Evolutionary conservation across 2,888 invertebrate species (phyloP).

Genomic region (Pteria penguin): DNA sequence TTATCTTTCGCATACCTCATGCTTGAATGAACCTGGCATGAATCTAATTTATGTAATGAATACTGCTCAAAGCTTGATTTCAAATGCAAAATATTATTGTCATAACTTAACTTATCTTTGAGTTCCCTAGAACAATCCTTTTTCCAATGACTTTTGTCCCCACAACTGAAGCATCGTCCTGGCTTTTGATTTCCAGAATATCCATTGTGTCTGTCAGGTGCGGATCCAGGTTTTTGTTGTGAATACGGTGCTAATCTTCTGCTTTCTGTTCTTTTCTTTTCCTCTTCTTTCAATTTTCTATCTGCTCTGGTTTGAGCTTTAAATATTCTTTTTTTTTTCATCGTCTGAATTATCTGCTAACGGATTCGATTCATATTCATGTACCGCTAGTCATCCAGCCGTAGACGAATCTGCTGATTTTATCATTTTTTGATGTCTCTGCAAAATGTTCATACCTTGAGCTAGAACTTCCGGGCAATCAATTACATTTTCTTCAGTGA

Average conservation of each 20-base stretch:
- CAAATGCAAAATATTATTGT: too few species aligned
- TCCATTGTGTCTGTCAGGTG: background rate
- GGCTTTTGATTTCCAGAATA: background rate
- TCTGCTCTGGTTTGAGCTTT: conserved; percentile 11
- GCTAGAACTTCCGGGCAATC: background rate
- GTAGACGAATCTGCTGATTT: background rate
- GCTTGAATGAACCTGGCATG: too few species aligned
- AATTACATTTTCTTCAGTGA: background rate
- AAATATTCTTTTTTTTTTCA: background rate
- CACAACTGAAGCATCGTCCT: background rate
- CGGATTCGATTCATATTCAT: too few species aligned
- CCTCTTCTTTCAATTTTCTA: conserved; percentile 3
- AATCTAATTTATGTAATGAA: too few species aligned
- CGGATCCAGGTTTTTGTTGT: background rate
- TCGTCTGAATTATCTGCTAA: conserved; percentile 8
- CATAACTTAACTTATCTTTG: background rate
- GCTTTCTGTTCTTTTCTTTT: background rate
- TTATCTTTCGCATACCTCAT: too few species aligned
- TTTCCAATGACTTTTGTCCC: background rate
- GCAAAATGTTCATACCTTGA: too few species aligned
- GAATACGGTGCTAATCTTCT: background rate
- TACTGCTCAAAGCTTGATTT: too few species aligned
- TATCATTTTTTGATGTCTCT: too few species aligned
- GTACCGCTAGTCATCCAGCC: background rate
- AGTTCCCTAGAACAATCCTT: background rate